Base-by-base conservation (phyloP, 2,888 invertebrate species). In the Andrena praecox region DNA sequence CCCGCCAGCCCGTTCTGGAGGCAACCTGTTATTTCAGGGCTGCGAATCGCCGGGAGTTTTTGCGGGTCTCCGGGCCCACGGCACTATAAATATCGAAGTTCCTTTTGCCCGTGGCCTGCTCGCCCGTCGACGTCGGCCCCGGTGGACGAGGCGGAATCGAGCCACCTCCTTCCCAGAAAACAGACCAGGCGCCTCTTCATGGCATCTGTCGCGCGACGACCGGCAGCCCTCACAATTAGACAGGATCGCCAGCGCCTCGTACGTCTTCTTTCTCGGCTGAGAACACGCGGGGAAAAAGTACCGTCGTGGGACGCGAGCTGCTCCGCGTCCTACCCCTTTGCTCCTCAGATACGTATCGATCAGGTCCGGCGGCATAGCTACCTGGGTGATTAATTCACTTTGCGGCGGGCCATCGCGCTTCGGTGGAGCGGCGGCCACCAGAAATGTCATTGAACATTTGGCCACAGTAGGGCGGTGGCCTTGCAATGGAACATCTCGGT, bases 21-120 rank as follows among this genome's bases (percentile, higher is more conserved):
- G 85, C 89, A 93, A 93, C 93, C 93, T 93, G 93, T 93, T 93
- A 93, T 93, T 93, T 93, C 90, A 92, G 92, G 90, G 92, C 92
- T 90, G 91, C 92, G 91, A 91, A 92, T 91, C 90, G 89, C 86
- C 86, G 88, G 85, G 77, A 82, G 90, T 91, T 93, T 92, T 92
- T 92, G 89, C 89, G 84, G 84, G 86, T 84, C 83, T 83, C 84
- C 81, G 87, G 86, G 85, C 86, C 90, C 89, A 85, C 86, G 86
- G 89, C 88, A 90, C 91, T 91, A 91, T 91, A 91, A 92, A 91
- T 90, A 92, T 90, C 90, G 85, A 85, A 85, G 87, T 66, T 81
- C 79, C 85, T 75, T 64, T 77, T 84, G 80, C 76, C 80, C 79
- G 82, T 78, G 67, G 80, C 75, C 24, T 20, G 70, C 27, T 16